Base-by-base conservation (phyloP, 1,140 invertebrate species). In the Tetraneura akinire region DNA sequence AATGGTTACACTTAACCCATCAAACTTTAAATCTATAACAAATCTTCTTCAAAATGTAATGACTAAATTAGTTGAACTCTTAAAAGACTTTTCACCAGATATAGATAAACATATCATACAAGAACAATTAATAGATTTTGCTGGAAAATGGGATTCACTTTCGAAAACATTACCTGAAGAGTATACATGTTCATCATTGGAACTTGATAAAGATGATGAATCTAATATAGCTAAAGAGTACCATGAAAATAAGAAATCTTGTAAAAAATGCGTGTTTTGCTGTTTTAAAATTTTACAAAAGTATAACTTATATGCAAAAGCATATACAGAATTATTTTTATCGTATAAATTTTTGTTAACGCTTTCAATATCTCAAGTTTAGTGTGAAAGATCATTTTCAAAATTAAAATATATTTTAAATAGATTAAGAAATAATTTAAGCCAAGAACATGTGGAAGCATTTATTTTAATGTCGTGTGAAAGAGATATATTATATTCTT, bases 401-500 rank as follows among this genome's bases (percentile, higher is more conserved):
- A 60, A 60, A 60, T 60, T 60, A 60, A 55, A 55, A 55, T 55
- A 55, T 55, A 64, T 64, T 37, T 37, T 32, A n/a, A 9, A 42
- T 6, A 37, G 64, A 66, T 29, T 66, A 29, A 66, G 64, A 42
- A 66, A 14, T 66, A 66, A 66, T 66, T 66, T 66, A 66, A 66
- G 18, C 16, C n/a, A 68, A 68, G 37, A 45, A 68, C n/a, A 1
- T 45, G 14, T 68, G 18, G 8, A 68, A 68, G 18, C 13, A n/a
- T 66, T 66, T 66, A 66, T 66, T 42, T 14, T 66, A 66, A 66
- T 66, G 62, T 45, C 64, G n/a, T 68, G 64, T 45, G 37, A 45
- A 9, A 68, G 45, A 23, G 32, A 66, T 66, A 42, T 66, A 37
- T 66, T 68, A 68, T 42, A 45, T 68, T 45, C 64, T 68, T 68